Evolutionary conservation across 2,888 invertebrate genomes (phyloP).

Genomic region (Philonicus albiceps): DNA sequence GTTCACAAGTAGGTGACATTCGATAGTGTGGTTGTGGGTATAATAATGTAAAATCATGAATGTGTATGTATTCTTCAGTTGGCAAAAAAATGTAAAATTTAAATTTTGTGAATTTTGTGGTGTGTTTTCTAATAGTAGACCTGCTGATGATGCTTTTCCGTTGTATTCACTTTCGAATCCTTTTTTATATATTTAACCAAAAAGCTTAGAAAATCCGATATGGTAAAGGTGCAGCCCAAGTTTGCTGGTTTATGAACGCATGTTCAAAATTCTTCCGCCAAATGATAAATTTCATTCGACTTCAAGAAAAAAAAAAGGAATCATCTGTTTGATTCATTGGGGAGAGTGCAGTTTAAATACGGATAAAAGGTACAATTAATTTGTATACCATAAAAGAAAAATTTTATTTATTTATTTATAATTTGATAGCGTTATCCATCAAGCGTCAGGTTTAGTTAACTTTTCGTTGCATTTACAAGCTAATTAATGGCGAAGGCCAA

Average conservation of each 20-base stretch:
- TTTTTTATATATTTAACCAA: not conserved
- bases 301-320: not conserved
- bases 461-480: not conserved
- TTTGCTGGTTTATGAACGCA: not conserved
- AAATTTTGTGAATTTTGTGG: not conserved
- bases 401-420: too few species aligned
- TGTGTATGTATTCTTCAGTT: not conserved
- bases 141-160: not conserved
- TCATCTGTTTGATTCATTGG: not conserved
- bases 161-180: not conserved
- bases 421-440: not conserved
- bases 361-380: not conserved
- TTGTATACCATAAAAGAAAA: too few species aligned
- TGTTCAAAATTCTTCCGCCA: not conserved
- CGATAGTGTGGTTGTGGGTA: not conserved
- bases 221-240: not conserved
- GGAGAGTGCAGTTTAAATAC: not conserved
- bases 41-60: too few species aligned
- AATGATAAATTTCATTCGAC: not conserved
- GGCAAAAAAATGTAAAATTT: not conserved
- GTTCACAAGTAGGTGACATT: not conserved
- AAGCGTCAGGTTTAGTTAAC: not conserved
- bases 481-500: not conserved
- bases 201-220: not conserved
- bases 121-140: not conserved